Evolutionary conservation across 2,797 vertebrate species (phyloP).

Genomic region (Chaetodon trifasciatus): DNA sequence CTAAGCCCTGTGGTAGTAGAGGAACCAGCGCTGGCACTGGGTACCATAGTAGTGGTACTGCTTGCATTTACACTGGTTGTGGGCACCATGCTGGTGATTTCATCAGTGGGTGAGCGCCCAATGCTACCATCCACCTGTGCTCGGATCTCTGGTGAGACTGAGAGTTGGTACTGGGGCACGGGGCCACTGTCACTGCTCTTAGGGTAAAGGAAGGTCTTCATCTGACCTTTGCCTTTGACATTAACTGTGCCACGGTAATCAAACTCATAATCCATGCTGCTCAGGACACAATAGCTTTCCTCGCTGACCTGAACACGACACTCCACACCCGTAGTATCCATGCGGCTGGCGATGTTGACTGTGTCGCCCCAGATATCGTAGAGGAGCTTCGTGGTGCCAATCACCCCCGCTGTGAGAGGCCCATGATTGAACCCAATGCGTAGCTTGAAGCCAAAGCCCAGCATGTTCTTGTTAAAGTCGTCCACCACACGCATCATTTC

Average conservation of each 20-base stretch:
- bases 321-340: slow-evolving; percentile 98
- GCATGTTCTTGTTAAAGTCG: slow-evolving; percentile 99
- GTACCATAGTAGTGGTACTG: slow-evolving; percentile 83
- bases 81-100: slow-evolving; percentile 94
- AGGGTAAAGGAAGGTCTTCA: slow-evolving; percentile 99
- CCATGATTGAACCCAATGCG: slow-evolving; percentile 98
- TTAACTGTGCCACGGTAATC: slow-evolving; percentile 99
- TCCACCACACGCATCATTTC: slow-evolving; percentile 99
- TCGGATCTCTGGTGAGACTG: slow-evolving; percentile 96
- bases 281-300: slow-evolving; percentile 95
- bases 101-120: slow-evolving; percentile 95
- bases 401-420: slow-evolving; percentile 96
- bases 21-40: slow-evolving; percentile 84
- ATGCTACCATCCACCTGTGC: slow-evolving; percentile 99
- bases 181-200: slow-evolving; percentile 92
- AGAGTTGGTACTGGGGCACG: slow-evolving; percentile 95
- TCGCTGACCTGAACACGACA: slow-evolving; percentile 98
- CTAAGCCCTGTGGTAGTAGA: slow-evolving; percentile 55
- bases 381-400: slow-evolving; percentile 97
- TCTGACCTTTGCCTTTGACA: slow-evolving; percentile 99
- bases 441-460: slow-evolving; percentile 99
- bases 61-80: slow-evolving; percentile 50
- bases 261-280: slow-evolving; percentile 95
- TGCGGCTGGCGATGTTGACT: slow-evolving; percentile 98
- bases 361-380: slow-evolving; percentile 99